phyloP scores from a whole-genome alignment of 2,113 vertebrate species.

The Gyps fulvus region DNA sequence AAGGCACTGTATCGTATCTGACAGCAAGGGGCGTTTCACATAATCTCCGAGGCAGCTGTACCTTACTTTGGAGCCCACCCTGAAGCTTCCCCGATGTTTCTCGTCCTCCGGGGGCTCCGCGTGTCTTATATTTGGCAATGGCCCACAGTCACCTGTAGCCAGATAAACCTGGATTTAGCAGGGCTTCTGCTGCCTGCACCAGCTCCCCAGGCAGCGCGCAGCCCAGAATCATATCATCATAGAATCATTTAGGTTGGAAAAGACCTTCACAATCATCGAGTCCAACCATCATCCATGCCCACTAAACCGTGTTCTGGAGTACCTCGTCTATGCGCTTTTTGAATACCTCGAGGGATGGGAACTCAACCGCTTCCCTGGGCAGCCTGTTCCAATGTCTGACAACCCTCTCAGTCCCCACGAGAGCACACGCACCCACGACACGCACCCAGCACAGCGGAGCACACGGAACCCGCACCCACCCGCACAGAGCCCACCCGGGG shows the following conservation, averaged over 20 bases:
- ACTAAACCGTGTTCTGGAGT: no score
- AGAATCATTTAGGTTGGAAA: no score
- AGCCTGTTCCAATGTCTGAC: no score
- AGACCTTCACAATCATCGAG: no score
- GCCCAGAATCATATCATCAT: background rate
- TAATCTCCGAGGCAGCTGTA: fast-evolving
- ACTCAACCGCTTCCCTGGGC: no score
- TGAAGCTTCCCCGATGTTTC: background rate
- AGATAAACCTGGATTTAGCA: fast-evolving
- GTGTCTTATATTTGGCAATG: background rate
- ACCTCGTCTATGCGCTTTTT: no score
- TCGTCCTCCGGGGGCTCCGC: fast-evolving
- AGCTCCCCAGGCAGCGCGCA: fast-evolving
- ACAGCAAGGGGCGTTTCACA: background rate
- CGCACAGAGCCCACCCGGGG: background rate
- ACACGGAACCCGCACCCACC: background rate
- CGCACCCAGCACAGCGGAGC: background rate
- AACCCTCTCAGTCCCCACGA: no score
- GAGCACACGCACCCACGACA: fast-evolving
- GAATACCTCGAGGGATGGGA: no score
- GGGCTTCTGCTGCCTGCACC: background rate
- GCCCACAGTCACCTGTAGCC: background rate
- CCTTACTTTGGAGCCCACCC: background rate
- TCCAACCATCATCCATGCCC: no score
- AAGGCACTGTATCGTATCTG: background rate